These are phyloP conservation scores for Chamaetylas fuelleborni DNA, from an alignment of 2,113 vertebrate species.

Conservation along the genomic window DNA sequence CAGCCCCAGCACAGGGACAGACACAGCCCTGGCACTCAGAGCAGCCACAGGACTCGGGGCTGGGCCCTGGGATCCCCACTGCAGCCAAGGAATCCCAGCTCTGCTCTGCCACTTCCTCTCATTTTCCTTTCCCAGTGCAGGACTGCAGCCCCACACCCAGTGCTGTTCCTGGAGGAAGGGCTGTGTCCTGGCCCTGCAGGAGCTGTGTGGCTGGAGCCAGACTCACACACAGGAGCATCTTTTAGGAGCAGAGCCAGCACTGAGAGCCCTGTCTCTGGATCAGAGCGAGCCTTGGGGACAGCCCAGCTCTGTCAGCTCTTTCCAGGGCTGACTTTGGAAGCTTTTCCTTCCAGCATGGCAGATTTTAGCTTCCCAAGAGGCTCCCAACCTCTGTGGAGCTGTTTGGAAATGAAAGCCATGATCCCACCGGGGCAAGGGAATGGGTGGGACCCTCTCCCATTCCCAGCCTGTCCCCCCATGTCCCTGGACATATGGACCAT, in stretches of 20 bases:
- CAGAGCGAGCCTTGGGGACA: not conserved
- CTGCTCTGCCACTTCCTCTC: not conserved
- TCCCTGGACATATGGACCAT: rapidly evolving
- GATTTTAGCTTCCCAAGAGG: not conserved
- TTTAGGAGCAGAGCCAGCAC: not conserved
- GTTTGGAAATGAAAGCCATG: not conserved
- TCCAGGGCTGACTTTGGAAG: not conserved
- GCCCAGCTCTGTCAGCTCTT: not conserved
- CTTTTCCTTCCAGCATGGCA: rapidly evolving
- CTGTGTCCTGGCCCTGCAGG: not conserved
- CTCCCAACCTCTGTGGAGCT: not conserved
- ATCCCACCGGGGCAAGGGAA: rapidly evolving
- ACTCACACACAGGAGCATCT: not conserved
- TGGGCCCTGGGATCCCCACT: not conserved
- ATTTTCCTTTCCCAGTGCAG: not conserved
- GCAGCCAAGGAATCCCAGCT: not conserved
- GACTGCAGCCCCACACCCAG: not conserved
- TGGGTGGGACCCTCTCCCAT: rapidly evolving
- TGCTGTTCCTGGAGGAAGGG: not conserved
- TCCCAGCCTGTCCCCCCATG: rapidly evolving
- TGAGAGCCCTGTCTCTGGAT: not conserved
- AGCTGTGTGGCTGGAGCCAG: not conserved
- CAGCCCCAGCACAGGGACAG: not conserved
- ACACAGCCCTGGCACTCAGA: not conserved
- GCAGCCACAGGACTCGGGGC: not conserved